These are phyloP conservation scores for Gila orcuttii DNA, from an alignment of 2,113 vertebrate species.

Conservation along the genomic window DNA sequence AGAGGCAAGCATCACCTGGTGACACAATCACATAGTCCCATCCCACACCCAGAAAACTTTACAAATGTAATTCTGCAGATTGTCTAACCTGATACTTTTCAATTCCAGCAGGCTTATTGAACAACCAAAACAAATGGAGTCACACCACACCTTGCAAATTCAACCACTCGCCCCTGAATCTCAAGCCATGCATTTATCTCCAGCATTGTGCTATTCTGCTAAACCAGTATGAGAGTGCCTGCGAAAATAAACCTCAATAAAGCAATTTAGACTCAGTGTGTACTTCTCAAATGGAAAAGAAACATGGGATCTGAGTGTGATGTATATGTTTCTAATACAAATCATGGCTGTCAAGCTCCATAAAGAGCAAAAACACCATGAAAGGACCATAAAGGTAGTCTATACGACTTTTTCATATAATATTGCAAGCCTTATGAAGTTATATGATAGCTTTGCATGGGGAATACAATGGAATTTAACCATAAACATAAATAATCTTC, in stretches of 20 bases:
- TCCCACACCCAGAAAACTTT: neutral
- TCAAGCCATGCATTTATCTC: constrained; percentile 9
- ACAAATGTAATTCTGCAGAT: constrained; percentile 9
- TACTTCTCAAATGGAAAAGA: neutral
- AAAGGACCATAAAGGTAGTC: neutral
- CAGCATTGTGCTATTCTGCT: constrained; percentile 10
- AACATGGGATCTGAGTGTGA: neutral
- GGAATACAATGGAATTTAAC: neutral
- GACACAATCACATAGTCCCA: neutral
- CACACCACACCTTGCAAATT: neutral
- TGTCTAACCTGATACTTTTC: constrained; percentile 17
- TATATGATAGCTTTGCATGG: neutral
- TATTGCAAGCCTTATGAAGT: neutral
- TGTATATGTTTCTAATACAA: neutral
- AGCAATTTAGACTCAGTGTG: neutral
- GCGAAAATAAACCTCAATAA: neutral
- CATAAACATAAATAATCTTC: neutral
- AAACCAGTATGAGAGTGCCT: constrained; percentile 16
- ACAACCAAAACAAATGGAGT: constrained; percentile 3
- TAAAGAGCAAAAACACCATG: neutral
- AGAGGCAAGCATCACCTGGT: neutral
- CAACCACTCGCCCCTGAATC: neutral
- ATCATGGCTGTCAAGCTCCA: neutral
- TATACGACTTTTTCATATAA: neutral
- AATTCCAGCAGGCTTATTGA: constrained; percentile 15